These are phyloP conservation scores for Oreochromis niloticus DNA, from an alignment of 2,113 vertebrate genomes.

Conservation along the genomic window DNA sequence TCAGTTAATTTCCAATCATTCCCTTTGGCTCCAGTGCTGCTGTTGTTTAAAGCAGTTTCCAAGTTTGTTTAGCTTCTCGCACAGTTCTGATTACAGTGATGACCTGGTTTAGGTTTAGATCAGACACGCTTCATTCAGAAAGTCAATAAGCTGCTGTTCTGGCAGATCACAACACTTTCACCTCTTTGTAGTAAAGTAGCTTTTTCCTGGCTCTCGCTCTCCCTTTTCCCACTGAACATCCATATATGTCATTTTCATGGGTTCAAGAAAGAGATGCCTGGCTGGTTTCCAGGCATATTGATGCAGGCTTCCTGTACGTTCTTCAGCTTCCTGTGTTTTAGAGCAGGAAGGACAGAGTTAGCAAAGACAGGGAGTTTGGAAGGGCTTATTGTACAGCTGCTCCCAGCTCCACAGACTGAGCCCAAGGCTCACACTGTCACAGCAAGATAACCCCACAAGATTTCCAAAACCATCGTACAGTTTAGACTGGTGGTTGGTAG, in stretches of 20 bases:
- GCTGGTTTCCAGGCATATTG: conserved; percentile 5
- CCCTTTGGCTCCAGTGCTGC: background rate
- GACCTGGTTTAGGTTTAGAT: conserved; percentile 12
- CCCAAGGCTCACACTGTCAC: background rate
- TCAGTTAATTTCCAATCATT: background rate
- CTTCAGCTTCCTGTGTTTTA: conserved; percentile 52
- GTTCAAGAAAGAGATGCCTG: background rate
- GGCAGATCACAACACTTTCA: conserved; percentile 1
- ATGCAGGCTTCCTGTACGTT: conserved; percentile 51
- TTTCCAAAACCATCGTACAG: background rate
- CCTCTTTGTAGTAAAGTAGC: background rate
- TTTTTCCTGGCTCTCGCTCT: background rate
- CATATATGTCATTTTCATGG: background rate
- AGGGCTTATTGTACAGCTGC: conserved; percentile 7
- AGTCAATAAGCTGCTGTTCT: conserved; percentile 39
- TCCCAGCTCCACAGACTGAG: background rate
- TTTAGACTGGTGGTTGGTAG: background rate
- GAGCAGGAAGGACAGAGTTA: conserved; percentile 37
- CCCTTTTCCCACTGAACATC: background rate
- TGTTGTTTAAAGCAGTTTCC: background rate
- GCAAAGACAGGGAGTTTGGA: background rate
- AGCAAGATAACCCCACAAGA: conserved; percentile 5
- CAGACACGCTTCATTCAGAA: conserved; percentile 21
- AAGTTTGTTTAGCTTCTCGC: conserved; percentile 17
- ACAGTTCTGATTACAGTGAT: background rate